Evolutionary conservation across 2,888 invertebrate species (phyloP), one percentile per base, ranked within the genome.

Genomic region (Caenorhabditis sp.): DNA sequence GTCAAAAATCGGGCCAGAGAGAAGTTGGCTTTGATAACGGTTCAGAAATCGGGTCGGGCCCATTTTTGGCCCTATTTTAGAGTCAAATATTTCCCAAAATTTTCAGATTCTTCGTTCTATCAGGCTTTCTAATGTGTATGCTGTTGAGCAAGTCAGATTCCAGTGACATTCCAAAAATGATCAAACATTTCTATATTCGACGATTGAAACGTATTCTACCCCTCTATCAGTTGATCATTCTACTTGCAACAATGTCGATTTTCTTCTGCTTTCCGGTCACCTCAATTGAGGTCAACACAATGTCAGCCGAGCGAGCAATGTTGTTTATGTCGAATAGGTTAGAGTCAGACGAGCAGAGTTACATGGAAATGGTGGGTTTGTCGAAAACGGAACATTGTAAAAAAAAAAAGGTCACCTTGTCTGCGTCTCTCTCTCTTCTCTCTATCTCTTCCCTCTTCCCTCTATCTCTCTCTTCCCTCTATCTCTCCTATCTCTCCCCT

Each of bases 31-130:
- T n/a, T n/a, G n/a, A n/a, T n/a, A n/a, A n/a, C n/a, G n/a, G n/a
- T n/a, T n/a, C n/a, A n/a, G n/a, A n/a, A n/a, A n/a, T n/a, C 10
- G n/a, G 17, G 17, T 14, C 26, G 12, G 19, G 55, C 14, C 14
- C n/a, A 1, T 21, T 0, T 10, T 24, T 55, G 6, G 21, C 6
- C n/a, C n/a, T n/a, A n/a, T n/a, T n/a, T n/a, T n/a, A n/a, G n/a
- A n/a, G n/a, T n/a, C n/a, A n/a, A n/a, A n/a, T n/a, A n/a, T n/a
- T n/a, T n/a, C 23, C 17, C 21, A 10, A 17, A n/a, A 8, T 31
- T 62, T 62, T 49, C 49, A 67, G 66, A 62, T 67, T 67, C 57
- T 67, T 67, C 27, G 66, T 67, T 14, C 58, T 67, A 14, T 67
- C 66, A 27, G 66, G 66, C 17, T 67, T 62, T 50, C 57, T 67